Percentiles rank a stretch among this genome's conserved stretches.
These are phyloP conservation scores for Theristus sp. DNA, from an alignment of 2,888 invertebrate species.

Conservation along the genomic window DNA sequence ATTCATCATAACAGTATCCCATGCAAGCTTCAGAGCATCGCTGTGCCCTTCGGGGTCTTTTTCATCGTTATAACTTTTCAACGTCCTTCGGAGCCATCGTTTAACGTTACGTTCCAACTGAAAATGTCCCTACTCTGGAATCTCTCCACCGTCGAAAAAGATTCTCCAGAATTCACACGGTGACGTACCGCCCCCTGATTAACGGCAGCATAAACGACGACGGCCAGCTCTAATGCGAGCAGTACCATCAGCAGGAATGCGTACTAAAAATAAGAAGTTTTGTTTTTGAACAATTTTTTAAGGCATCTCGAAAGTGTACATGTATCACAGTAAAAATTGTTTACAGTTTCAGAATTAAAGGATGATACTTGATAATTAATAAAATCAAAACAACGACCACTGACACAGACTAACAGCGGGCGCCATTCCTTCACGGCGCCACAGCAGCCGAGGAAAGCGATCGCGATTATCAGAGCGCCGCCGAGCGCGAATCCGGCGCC, in stretches of 20 bases:
- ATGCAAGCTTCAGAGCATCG: background rate
- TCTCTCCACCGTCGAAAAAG: too few relatives aligned
- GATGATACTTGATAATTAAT: too few relatives aligned
- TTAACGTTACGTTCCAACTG: background rate
- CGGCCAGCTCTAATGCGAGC: slow-evolving; percentile 23
- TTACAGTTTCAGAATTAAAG: too few relatives aligned
- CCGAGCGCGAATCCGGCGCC: slow-evolving; percentile 22
- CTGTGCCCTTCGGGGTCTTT: background rate
- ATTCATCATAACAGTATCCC: background rate
- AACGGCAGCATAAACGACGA: slow-evolving; percentile 24
- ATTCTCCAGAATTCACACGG: too few relatives aligned
- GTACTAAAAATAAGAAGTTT: slow-evolving; percentile 17
- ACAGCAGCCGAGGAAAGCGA: slow-evolving; percentile 26
- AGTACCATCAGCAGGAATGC: slow-evolving; percentile 26
- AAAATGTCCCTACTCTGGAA: background rate
- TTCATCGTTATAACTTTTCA: background rate
- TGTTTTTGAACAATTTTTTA: too few relatives aligned
- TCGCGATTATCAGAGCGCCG: slow-evolving; percentile 22
- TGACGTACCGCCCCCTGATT: slow-evolving; percentile 21
- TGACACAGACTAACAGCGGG: slow-evolving; percentile 23
- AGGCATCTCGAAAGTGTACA: too few relatives aligned
- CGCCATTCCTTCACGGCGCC: slow-evolving; percentile 28
- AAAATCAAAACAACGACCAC: too few relatives aligned
- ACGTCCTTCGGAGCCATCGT: background rate
- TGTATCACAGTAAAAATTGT: too few relatives aligned